A percentile compares a stretch with the other conserved stretches of the same genome.
phyloP scores from a whole-genome alignment of 2,797 vertebrate genomes.

The Poecilia velifera region DNA sequence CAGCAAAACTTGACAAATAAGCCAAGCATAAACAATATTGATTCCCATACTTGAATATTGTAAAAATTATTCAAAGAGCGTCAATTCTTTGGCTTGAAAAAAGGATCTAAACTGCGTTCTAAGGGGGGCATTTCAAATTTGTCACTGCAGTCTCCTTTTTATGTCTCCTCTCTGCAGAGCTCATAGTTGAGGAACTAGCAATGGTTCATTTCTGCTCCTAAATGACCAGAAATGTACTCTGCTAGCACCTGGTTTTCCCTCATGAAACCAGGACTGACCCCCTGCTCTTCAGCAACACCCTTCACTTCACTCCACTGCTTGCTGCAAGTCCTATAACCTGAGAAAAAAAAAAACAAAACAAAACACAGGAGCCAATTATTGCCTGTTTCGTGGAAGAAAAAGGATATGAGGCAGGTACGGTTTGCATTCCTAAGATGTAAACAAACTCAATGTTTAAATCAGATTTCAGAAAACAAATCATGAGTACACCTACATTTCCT shows the following conservation, averaged over 20 bases:
- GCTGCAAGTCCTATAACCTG: constrained; percentile 27
- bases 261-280: constrained; percentile 47
- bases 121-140: constrained; percentile 63
- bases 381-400: constrained; percentile 32
- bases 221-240: constrained; percentile 40
- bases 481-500: constrained; percentile 57
- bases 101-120: constrained; percentile 75
- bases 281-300: constrained; percentile 39
- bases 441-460: constrained; percentile 43
- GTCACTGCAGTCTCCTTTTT: constrained; percentile 43
- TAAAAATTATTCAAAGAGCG: constrained; percentile 54
- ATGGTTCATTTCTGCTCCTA: constrained; percentile 62
- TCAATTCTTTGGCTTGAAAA: constrained; percentile 61
- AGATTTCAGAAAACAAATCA: constrained; percentile 53
- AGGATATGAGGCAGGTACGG: constrained; percentile 1
- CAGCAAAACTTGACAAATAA: not conserved
- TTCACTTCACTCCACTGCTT: constrained; percentile 14
- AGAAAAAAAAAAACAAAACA: constrained; percentile 24
- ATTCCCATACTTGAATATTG: constrained; percentile 10
- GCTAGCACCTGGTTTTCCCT: constrained; percentile 54
- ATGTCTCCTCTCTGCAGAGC: constrained; percentile 52
- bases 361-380: constrained; percentile 4
- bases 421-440: constrained; percentile 47
- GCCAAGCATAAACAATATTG: not conserved
- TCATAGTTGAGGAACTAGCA: constrained; percentile 61